These are phyloP conservation scores for Glyptemys insculpta DNA, from an alignment of 2,797 vertebrate genomes.

Conservation along the genomic window DNA sequence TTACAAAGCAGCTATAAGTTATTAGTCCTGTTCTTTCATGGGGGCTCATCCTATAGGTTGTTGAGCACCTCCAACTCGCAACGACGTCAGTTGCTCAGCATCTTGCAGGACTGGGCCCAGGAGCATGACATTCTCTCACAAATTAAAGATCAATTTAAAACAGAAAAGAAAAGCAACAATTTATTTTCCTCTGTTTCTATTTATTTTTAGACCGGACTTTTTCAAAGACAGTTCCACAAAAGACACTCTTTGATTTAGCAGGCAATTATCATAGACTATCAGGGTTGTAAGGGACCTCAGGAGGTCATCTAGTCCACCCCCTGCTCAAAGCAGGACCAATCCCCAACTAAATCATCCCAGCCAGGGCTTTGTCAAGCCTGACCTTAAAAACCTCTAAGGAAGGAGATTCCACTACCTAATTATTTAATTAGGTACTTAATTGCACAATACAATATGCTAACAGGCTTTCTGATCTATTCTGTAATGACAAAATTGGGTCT, in stretches of 20 bases:
- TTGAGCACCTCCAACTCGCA: rapidly evolving
- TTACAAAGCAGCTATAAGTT: conserved; percentile 41
- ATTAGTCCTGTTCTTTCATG: not conserved
- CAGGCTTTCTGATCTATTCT: conserved; percentile 16
- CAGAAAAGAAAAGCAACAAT: conserved; percentile 9
- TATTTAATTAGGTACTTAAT: conserved; percentile 56
- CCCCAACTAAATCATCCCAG: too few relatives aligned
- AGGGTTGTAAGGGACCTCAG: too few relatives aligned
- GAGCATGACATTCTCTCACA: rapidly evolving
- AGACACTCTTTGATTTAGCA: conserved; percentile 38
- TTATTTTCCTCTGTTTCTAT: conserved; percentile 2
- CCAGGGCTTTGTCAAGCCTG: too few relatives aligned
- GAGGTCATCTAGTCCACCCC: too few relatives aligned
- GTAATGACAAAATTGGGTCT: not conserved
- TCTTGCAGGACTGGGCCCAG: not conserved
- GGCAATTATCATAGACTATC: not conserved
- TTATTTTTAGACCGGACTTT: conserved; percentile 32
- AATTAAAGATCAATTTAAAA: conserved; percentile 35
- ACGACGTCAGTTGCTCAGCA: not conserved
- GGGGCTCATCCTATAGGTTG: not conserved
- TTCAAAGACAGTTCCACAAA: not conserved
- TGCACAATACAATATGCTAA: conserved; percentile 15
- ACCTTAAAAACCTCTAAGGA: too few relatives aligned
- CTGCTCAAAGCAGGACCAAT: too few relatives aligned
- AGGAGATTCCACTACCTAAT: too few relatives aligned